phyloP scores from a whole-genome alignment of 2,888 invertebrate species.

The Omphaloscelis lunosa region DNA sequence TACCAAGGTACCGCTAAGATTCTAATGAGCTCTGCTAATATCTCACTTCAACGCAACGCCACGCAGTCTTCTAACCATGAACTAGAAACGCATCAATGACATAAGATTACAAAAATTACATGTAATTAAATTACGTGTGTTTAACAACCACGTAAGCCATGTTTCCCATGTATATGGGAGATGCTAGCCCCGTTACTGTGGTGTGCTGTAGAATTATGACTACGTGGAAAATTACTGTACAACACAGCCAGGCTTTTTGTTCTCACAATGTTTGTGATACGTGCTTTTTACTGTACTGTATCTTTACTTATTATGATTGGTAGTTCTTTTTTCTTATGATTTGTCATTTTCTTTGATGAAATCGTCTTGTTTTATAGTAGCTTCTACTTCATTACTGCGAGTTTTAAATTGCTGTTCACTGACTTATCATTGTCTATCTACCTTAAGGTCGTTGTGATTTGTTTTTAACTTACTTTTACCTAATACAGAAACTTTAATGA shows the following conservation, averaged over 20 bases:
- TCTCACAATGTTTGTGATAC: constrained; percentile 65
- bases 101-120: constrained; percentile 67
- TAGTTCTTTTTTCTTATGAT: constrained; percentile 41
- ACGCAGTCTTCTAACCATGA: constrained; percentile 57
- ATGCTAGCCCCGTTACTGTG: constrained; percentile 84
- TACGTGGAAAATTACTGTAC: constrained; percentile 69
- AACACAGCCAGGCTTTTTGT: constrained; percentile 62
- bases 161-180: constrained; percentile 83
- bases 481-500: too few species aligned
- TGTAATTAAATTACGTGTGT: constrained; percentile 64
- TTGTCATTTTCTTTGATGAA: constrained; percentile 35
- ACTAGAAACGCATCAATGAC: constrained; percentile 67
- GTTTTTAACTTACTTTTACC: not conserved
- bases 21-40: constrained; percentile 45
- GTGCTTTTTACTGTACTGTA: constrained; percentile 55
- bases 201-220: constrained; percentile 64
- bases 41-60: constrained; percentile 47
- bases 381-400: constrained; percentile 10
- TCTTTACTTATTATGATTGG: constrained; percentile 48
- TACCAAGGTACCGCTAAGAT: constrained; percentile 28
- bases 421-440: not conserved
- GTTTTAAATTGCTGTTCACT: constrained; percentile 5
- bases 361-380: constrained; percentile 23
- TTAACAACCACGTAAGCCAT: constrained; percentile 55
- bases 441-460: not conserved